Base-by-base conservation (phyloP, 2,888 invertebrate genomes). In the Chydorus sphaericus region DNA sequence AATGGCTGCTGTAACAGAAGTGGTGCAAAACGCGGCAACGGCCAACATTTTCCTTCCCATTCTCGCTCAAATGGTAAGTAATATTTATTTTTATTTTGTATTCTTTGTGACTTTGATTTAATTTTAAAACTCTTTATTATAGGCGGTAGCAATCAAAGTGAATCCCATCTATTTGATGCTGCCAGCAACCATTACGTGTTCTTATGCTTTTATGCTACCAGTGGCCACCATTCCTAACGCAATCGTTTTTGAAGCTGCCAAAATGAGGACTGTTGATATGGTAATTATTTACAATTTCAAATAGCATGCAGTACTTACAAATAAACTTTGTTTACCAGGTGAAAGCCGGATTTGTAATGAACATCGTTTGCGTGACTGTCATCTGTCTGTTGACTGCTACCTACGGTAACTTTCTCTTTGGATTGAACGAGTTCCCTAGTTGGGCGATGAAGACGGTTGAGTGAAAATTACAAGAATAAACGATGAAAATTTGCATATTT, bases 191-290 rank as follows among this genome's bases (percentile, higher is more conserved):
- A 73, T 93, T 26, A 84, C 88, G 3, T 89, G 90, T 68, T 91
- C 91, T 55, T 90, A 90, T 75, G 90, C 76, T 28, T 76, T 62
- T 31, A 90, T 90, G 76, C 76, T 94, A 69, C 93, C 92, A 0
- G 92, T 93, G 14, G 92, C 91, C 51, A 93, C 93, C 0, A 92
- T 93, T 2, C 92, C 93, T 16, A 94, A 94, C 71, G 93, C 94
- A 4, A 87, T 96, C 58, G 91, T 87, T 0, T 86, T 86, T 18
- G 85, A 85, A 1, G 85, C 85, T 11, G 85, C 84, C 2, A 80
- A 82, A 63, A 86, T 89, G 71, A 79, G 78, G 60, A 84, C 85
- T 7, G 76, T 78, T 58, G 85, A 86, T 64, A 86, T 89, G 80
- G 81, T 84, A 64, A 68, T 69, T 29, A 48, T 8, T 44, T 20